Evolutionary conservation across 2,113 vertebrate species (phyloP).

Genomic region (Speoplatyrhinus poulsoni): DNA sequence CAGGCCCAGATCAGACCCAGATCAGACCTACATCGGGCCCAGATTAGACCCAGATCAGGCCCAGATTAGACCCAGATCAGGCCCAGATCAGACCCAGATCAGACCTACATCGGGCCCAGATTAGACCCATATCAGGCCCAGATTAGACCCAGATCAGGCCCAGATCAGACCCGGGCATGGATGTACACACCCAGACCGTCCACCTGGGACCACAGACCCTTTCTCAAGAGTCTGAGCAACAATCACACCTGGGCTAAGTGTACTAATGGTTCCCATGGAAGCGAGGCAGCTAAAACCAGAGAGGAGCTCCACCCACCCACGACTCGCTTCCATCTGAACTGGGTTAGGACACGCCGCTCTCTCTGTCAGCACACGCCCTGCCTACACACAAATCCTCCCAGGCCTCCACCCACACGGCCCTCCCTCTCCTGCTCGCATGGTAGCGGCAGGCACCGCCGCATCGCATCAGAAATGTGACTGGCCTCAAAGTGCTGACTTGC

Average conservation of each 20-base stretch:
- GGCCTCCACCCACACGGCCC: no score
- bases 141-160: background rate
- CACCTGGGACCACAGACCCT: constrained; percentile 30
- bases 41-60: no score
- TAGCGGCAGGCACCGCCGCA: constrained; percentile 54
- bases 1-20: background rate
- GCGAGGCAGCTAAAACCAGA: constrained; percentile 30
- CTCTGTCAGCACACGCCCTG: no score
- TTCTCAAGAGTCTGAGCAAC: constrained; percentile 23
- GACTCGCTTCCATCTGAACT: background rate
- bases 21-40: background rate
- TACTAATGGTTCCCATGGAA: constrained; percentile 34
- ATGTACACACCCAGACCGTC: constrained; percentile 40
- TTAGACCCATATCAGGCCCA: background rate
- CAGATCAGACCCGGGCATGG: background rate
- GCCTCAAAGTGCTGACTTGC: constrained; percentile 75
- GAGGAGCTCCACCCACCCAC: constrained; percentile 11
- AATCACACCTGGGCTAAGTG: constrained; percentile 27
- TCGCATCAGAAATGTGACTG: constrained; percentile 72
- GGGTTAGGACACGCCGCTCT: no score
- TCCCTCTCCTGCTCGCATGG: constrained; percentile 48
- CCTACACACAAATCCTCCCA: no score
- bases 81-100: background rate
- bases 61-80: background rate
- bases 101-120: background rate